Evolutionary conservation across 1,140 invertebrate genomes (phyloP), one percentile per base, ranked within the genome.

Genomic region (Drosophila melanogaster): DNA sequence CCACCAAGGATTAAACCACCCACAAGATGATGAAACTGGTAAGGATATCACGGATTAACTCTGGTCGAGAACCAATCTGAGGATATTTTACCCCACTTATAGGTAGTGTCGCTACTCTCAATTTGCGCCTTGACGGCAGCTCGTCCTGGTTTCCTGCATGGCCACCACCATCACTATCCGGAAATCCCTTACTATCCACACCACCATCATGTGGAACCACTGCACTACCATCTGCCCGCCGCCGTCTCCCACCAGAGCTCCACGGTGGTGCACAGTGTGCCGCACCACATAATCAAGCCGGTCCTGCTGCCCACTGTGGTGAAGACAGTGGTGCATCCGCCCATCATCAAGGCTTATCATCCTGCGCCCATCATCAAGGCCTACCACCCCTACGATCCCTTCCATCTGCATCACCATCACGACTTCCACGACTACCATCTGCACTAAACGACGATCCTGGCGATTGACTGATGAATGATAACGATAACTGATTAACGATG

Each of bases 221-320:
- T 91, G 41, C 90, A 91, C 66, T 77, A 90, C 14, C 86, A 93
- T 26, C 74, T 92, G 40, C 92, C 92, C 2, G 91, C 93, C 0
- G 92, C 91, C 30, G 90, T 94, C 2, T 93, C 93, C 37, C 93
- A 94, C 73, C 93, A 93, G 60, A 93, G 93, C 37, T 93, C 90
- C n/a, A 91, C 91, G 15, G 80, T 92, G 59, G 87, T 92, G 60
- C 91, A 92, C 65, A 85, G 74, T 35, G 79, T 89, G 30, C 90
- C 90, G 5, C 85, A 90, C 70, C 79, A 89, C 53, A 90, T 91
- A 15, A 84, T 90, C 41, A 92, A 92, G 59, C 90, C 90, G 4
- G 73, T 92, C 50, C 73, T 92, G 19, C 53, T 90, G 61, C 90
- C 90, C 3, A 85, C 81, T 10, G 72, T 84, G 55, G 80, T 92